Base-by-base conservation (phyloP, 2,888 invertebrate species). In the Hypercompe scribonia region DNA sequence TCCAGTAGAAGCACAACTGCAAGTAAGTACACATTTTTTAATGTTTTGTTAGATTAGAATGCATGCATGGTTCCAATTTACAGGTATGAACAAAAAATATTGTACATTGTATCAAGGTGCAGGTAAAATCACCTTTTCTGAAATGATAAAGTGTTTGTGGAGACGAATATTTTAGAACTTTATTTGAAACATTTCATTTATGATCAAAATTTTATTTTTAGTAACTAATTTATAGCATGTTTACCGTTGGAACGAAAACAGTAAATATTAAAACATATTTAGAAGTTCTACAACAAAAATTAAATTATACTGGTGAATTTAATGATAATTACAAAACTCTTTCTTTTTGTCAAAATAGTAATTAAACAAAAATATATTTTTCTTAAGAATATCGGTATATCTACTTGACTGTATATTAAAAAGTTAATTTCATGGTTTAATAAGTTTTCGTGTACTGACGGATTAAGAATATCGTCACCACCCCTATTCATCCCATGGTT, bases 21-120 rank as follows among this genome's bases (percentile, higher is more conserved):
- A 94, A 94, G 95, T 95, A 76, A 95, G 95, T 95, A 89, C 71
- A 75, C 50, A 31, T 68, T 68, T 64, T 64, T 68, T 54, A 21
- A 42, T 72, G 54, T 71, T 46, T 67, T 58, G 65, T 54, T 39
- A 68, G 24, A 70, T 2, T 70, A 2, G 34, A 46, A 21, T 58
- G 3, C 65, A 67, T 73, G 71, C 15, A 73, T 65, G 34, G 31
- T 18, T 61, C 31, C 34, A 68, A 67, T 46, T 65, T 46, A 64
- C 5, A 46, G 18, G 46, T 33, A 24, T 68, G 34, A 42, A 63
- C n/a, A 66, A 74, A 50, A 54, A 73, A 76, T 31, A 54, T 24
- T 8, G n/a, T 50, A 50, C 34, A 72, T 75, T 74, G 54, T 66
- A 34, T 46, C 24, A 65, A 61, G 0, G 18, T 61, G 36, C 71